Conservation (phyloP, 2,888 invertebrate genomes). For the Stenodera caucasica region DNA sequence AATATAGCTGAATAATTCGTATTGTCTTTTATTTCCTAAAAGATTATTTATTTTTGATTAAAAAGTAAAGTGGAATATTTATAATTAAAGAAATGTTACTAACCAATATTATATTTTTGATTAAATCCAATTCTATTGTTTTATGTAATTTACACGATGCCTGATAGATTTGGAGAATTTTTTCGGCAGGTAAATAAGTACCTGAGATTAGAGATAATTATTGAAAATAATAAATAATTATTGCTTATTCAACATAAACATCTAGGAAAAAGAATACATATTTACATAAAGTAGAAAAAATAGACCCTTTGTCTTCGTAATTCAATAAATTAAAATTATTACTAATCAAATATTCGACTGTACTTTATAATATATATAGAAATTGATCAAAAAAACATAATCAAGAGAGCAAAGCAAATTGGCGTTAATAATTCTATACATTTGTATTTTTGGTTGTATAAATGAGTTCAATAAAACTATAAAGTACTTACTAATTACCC, state of each 20-base stretch:
- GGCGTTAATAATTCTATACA: background rate
- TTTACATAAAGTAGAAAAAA: no score
- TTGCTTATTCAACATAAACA: no score
- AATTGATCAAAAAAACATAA: no score
- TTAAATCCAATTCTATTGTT: conserved; percentile 45
- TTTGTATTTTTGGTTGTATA: background rate
- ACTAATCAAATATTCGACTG: no score
- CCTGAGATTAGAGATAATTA: conserved; percentile 23
- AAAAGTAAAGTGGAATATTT: no score
- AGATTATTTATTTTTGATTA: conserved; percentile 16
- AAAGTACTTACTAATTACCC: conserved; percentile 39
- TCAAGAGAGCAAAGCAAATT: conserved; percentile 1
- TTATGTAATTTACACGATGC: conserved; percentile 44
- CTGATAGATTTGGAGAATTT: conserved; percentile 42
- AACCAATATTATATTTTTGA: conserved; percentile 42
- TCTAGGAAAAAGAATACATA: no score
- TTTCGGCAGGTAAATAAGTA: conserved; percentile 36
- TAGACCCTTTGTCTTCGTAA: no score
- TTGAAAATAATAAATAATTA: no score
- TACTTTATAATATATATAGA: no score
- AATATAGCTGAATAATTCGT: conserved; percentile 48
- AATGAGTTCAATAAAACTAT: background rate
- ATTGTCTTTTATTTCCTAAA: conserved; percentile 50
- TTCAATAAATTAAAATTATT: no score
- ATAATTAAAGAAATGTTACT: conserved; percentile 19